A percentile compares a stretch with the other conserved stretches of the same genome.
Conservation (phyloP, 2,888 invertebrate genomes). For the Synergus japonicus region DNA sequence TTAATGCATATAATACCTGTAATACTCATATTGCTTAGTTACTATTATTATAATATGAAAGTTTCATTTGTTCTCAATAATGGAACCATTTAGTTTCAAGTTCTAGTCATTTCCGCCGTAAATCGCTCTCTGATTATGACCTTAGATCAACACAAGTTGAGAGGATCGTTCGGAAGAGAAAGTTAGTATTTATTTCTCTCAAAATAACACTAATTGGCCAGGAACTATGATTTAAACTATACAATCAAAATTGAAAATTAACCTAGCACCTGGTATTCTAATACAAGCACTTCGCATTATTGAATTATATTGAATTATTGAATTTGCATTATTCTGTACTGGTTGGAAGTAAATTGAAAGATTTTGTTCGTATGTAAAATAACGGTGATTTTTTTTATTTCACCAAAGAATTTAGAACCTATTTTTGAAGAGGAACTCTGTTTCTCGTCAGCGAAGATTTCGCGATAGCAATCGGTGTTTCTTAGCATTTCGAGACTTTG, state of each 20-base stretch:
- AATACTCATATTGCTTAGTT: background rate
- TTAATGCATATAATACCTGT: background rate
- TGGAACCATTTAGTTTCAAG: background rate
- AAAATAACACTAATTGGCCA: background rate
- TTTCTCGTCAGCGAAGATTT: background rate
- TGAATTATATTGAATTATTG: no score
- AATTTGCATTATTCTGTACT: background rate
- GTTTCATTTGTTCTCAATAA: constrained; percentile 18
- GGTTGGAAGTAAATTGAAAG: background rate
- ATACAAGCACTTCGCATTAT: no score
- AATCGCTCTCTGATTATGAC: background rate
- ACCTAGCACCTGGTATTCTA: no score
- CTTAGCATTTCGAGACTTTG: background rate
- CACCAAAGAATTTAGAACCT: background rate
- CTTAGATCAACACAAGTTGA: background rate
- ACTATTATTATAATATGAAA: constrained; percentile 6
- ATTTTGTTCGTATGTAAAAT: background rate
- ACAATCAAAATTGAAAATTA: no score
- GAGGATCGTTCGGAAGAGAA: background rate
- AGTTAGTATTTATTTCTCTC: background rate
- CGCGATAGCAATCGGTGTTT: background rate
- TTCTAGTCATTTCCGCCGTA: background rate
- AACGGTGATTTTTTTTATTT: background rate
- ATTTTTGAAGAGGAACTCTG: constrained; percentile 1
- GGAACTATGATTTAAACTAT: no score